Evolutionary conservation across 1,140 invertebrate species (phyloP).

Genomic region (Araneus ventricosus): DNA sequence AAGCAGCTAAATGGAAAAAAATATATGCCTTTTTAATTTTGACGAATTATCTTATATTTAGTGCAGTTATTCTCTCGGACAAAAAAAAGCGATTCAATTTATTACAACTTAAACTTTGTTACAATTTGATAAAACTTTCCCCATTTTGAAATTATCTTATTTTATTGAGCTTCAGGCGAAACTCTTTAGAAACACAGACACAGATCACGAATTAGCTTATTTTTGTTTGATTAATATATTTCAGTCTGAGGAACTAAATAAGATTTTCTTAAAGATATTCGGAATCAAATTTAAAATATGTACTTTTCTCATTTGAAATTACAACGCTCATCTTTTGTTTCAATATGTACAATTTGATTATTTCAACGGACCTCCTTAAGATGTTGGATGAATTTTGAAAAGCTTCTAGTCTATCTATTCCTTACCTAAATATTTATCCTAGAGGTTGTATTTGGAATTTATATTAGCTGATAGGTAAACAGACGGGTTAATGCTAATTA

Average conservation of each 20-base stretch:
- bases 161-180: not conserved
- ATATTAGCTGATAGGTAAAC: not conserved
- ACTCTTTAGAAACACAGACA: not conserved
- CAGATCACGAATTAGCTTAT: not conserved
- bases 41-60: no score
- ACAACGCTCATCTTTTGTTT: not conserved
- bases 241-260: no score
- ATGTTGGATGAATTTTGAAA: not conserved
- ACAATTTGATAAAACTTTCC: no score
- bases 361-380: not conserved
- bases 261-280: not conserved
- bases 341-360: not conserved
- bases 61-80: no score
- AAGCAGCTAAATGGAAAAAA: no score
- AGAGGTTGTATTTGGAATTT: not conserved
- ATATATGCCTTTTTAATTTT: no score
- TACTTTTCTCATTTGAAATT: not conserved
- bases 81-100: no score
- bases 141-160: not conserved
- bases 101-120: no score
- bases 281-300: not conserved
- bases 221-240: not conserved
- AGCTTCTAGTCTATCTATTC: not conserved
- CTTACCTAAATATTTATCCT: not conserved
- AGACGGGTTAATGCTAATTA: not conserved